A percentile compares a stretch with the other conserved stretches of the same genome.
phyloP scores from a whole-genome alignment of 2,888 invertebrate species.

The Branchipolynoe longqiensis region DNA sequence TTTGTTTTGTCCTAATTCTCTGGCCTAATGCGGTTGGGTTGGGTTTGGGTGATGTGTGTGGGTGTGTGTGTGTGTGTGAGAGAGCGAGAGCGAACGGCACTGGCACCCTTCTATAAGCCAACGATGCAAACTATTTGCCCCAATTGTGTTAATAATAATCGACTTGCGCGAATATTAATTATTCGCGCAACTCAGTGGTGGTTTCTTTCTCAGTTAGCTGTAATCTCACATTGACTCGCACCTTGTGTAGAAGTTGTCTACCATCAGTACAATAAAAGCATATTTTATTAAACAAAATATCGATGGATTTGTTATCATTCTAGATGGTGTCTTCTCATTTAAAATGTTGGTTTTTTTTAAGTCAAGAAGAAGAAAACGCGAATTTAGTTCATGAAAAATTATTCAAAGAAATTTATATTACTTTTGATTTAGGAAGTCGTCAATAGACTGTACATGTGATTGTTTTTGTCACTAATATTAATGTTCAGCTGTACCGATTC shows the following conservation, averaged over 20 bases:
- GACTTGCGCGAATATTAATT: background rate
- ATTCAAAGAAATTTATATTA: too few species aligned
- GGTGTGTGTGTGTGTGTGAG: background rate
- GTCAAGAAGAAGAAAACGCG: too few species aligned
- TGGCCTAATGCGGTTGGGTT: background rate
- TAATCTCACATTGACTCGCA: too few species aligned
- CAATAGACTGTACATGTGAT: too few species aligned
- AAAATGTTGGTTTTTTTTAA: too few species aligned
- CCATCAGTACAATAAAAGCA: constrained; percentile 22
- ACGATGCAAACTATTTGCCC: background rate
- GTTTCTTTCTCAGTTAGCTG: background rate
- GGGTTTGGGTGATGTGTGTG: too few species aligned
- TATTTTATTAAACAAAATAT: constrained; percentile 26
- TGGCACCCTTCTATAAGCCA: background rate
- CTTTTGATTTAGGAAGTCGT: too few species aligned
- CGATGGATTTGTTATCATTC: background rate
- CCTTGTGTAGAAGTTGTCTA: background rate
- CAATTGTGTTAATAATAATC: background rate
- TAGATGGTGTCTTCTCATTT: too few species aligned
- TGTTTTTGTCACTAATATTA: too few species aligned
- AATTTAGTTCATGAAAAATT: too few species aligned
- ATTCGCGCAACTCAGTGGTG: background rate
- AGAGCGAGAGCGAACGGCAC: background rate
- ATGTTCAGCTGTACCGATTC: too few species aligned
- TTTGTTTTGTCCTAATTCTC: constrained; percentile 22